Base-by-base conservation (phyloP, 2,888 invertebrate genomes). In the Atherix ibis region DNA sequence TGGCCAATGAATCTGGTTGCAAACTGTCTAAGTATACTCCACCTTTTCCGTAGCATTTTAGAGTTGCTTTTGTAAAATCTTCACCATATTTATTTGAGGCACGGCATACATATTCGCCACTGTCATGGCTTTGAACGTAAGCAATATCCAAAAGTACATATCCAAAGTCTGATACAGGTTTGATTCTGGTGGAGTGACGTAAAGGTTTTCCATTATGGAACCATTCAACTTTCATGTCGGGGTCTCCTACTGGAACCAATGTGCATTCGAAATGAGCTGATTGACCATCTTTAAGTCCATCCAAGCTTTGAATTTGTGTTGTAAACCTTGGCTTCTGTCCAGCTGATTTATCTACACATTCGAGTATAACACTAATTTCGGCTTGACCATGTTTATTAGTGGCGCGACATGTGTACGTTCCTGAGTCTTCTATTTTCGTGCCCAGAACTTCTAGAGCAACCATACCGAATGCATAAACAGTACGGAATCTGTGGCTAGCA, bases 381-480 rank as follows among this genome's bases (percentile, higher is more conserved):
- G 87, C 87, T 45, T 72, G 68, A 30, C 89, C 89, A 76, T 84
- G 87, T 54, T 77, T 79, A 55, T 91, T 91, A 2, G 82, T 85
- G 3, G 91, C 91, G 40, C 77, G 70, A 55, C 89, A 91, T 2
- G 81, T 81, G 54, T 88, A 91, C 18, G 72, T 75, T 27, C 94
- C 95, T 17, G 85, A 79, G 59, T 98, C 97, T 55, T 84, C 80
- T 38, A 82, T 82, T 54, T 88, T 89, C 2, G 89, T 88, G 41
- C 94, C 95, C 14, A 89, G 68, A 46, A 98, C 87, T 67, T 97
- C 97, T 27, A 98, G 69, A 27, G 94, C 88, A 15, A 94, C 92
- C 77, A 91, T 92, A 35, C 97, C 97, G 56, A 98, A 95, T 12
- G 95, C 95, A 54, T 94, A 87, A 10, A 92, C 88, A 9, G 94